phyloP scores from a whole-genome alignment of 2,797 vertebrate genomes.

The Enteromius argenteus region DNA sequence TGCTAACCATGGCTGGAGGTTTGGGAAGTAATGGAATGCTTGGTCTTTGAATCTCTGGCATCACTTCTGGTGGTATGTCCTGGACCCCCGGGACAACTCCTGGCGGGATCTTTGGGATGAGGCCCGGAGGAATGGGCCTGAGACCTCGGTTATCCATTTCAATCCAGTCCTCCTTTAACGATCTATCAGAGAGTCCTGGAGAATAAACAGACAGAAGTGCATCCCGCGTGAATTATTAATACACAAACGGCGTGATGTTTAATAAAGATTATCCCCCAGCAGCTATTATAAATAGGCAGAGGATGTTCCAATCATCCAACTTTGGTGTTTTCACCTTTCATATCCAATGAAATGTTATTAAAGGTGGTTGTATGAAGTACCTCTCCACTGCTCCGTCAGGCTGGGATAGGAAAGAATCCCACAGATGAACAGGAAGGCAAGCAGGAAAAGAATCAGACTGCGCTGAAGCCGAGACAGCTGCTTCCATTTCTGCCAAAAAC shows the following conservation, averaged over 20 bases:
- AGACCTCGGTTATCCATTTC: constrained; percentile 73
- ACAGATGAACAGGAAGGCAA: constrained; percentile 83
- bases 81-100: constrained; percentile 15
- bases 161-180: constrained; percentile 68
- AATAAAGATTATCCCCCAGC: neutral
- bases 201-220: constrained; percentile 8
- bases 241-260: neutral
- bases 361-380: constrained; percentile 77
- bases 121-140: constrained; percentile 76
- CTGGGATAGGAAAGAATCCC: constrained; percentile 84
- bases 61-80: constrained; percentile 47
- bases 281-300: neutral
- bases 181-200: constrained; percentile 74
- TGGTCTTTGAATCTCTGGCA: constrained; percentile 63
- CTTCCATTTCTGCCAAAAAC: constrained; percentile 90
- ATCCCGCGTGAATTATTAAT: neutral
- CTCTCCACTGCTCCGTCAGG: constrained; percentile 82
- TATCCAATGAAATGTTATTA: constrained; percentile 39
- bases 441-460: constrained; percentile 86
- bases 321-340: constrained; percentile 19
- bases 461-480: constrained; percentile 94
- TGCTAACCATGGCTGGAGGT: constrained; percentile 72
- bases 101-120: constrained; percentile 68
- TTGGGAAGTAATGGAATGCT: constrained; percentile 68
- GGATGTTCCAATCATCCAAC: neutral